Conservation (phyloP, 1,140 invertebrate genomes). For the Sarcophaga bullata region DNA sequence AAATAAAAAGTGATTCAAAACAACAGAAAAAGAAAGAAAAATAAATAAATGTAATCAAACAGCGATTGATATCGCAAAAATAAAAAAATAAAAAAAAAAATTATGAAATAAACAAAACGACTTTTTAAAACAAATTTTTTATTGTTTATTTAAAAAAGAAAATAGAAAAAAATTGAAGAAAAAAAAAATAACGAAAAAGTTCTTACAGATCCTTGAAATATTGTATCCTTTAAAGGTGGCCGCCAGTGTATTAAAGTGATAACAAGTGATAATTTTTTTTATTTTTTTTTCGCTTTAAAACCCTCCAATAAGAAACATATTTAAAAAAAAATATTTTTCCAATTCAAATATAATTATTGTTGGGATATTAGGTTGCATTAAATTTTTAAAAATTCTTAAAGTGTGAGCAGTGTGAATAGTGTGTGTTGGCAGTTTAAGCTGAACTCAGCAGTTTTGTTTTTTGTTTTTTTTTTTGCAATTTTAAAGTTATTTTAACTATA, state of each 20-base stretch:
- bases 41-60: background rate
- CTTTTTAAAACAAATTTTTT: background rate
- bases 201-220: no score
- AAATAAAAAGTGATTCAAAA: background rate
- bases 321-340: background rate
- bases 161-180: no score
- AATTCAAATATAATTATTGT: background rate
- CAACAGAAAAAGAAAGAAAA: background rate
- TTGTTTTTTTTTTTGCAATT: no score
- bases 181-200: no score
- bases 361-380: background rate
- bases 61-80: background rate
- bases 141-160: no score
- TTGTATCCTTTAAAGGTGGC: no score
- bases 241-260: no score
- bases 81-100: conserved; percentile 25
- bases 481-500: background rate
- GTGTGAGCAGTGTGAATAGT: background rate
- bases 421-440: background rate
- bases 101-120: background rate
- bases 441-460: background rate
- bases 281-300: no score
- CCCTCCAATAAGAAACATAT: background rate
- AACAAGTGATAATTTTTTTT: no score
- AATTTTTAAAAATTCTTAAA: background rate